These are phyloP conservation scores for Dryobotodes eremita DNA, from an alignment of 2,888 invertebrate genomes.

Conservation along the genomic window DNA sequence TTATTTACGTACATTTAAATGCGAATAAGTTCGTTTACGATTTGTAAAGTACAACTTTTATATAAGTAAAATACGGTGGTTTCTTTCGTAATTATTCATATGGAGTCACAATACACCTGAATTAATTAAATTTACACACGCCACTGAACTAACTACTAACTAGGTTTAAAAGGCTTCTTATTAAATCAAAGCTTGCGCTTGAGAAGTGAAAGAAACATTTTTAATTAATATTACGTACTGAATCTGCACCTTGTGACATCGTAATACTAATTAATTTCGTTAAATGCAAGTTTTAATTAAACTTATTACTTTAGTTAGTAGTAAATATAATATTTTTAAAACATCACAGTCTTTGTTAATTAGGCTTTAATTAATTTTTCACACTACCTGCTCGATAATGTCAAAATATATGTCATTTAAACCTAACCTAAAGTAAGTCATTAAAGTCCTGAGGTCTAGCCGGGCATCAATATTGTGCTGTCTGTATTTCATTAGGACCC, in stretches of 20 bases:
- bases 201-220: conserved; percentile 70
- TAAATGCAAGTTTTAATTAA: conserved; percentile 27
- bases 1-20: neutral
- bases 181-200: conserved; percentile 71
- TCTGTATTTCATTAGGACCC: too few species aligned
- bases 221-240: conserved; percentile 73
- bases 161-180: conserved; percentile 73
- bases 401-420: too few species aligned
- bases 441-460: too few species aligned
- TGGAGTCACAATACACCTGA: conserved; percentile 62
- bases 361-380: neutral
- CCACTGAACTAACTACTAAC: conserved; percentile 71
- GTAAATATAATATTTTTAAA: neutral
- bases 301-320: neutral
- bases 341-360: neutral
- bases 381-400: too few species aligned
- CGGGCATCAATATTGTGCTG: too few species aligned
- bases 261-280: conserved; percentile 56
- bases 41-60: conserved; percentile 25
- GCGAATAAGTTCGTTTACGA: conserved; percentile 9
- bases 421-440: too few species aligned
- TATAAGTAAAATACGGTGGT: conserved; percentile 31
- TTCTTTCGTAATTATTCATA: conserved; percentile 39
- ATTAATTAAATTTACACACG: conserved; percentile 76
- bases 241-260: conserved; percentile 40